phyloP scores from a whole-genome alignment of 2,113 vertebrate species.

The Aix galericulata region DNA sequence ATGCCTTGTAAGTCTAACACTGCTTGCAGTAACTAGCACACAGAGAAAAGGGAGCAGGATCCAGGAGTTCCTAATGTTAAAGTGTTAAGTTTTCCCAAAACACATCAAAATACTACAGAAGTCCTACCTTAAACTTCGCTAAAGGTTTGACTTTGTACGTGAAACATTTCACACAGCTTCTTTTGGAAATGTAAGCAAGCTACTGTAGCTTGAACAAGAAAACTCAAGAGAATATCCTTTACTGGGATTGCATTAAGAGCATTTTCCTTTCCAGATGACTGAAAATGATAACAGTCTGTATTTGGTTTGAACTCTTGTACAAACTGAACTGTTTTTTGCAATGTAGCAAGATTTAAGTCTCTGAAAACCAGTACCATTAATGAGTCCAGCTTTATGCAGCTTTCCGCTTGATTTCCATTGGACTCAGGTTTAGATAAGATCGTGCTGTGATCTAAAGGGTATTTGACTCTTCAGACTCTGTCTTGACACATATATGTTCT shows the following conservation, averaged over 20 bases:
- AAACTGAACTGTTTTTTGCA: neutral
- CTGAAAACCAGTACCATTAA: neutral
- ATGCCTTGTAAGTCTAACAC: neutral
- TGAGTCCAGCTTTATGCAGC: neutral
- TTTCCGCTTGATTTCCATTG: neutral
- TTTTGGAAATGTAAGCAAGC: conserved; percentile 52
- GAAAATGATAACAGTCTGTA: conserved; percentile 53
- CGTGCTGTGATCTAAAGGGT: neutral
- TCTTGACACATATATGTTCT: neutral
- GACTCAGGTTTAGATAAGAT: neutral
- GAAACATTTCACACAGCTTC: conserved; percentile 14
- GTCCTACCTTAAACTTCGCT: neutral
- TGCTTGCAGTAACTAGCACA: neutral
- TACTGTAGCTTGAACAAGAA: conserved; percentile 17
- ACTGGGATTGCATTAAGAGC: conserved; percentile 21
- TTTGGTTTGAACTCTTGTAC: conserved; percentile 45
- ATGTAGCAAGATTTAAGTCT: neutral
- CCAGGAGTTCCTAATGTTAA: neutral
- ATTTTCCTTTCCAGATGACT: conserved; percentile 59
- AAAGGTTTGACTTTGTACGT: neutral
- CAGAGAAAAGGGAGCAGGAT: neutral
- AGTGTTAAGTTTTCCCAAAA: neutral
- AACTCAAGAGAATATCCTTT: conserved; percentile 32
- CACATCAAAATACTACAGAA: neutral
- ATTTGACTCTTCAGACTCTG: neutral